phyloP scores from a whole-genome alignment of 2,113 vertebrate species.

The Rissa tridactyla region DNA sequence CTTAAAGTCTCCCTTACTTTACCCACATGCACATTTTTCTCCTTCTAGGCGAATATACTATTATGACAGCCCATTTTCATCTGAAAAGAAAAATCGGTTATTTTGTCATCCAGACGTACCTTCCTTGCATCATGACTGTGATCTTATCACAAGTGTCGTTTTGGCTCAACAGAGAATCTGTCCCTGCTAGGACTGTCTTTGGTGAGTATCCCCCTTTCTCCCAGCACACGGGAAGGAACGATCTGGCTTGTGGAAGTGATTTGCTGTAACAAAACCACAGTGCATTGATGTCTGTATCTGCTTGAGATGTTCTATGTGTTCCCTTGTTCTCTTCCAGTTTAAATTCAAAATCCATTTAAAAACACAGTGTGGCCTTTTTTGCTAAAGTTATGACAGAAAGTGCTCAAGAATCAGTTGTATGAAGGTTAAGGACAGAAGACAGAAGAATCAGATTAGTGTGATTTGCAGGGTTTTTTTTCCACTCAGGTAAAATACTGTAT shows the following conservation, averaged over 20 bases:
- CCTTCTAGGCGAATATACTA: constrained; percentile 89
- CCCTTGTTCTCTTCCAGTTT: not conserved
- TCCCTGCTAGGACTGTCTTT: constrained; percentile 95
- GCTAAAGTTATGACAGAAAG: not conserved
- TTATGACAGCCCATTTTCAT: constrained; percentile 97
- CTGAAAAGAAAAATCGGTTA: constrained; percentile 98
- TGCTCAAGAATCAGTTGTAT: not conserved
- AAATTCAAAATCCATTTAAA: not conserved
- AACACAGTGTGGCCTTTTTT: not conserved
- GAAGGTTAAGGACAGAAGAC: not conserved
- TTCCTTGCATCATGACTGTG: constrained; percentile 98
- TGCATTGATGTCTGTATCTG: not conserved
- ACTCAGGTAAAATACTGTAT: not conserved
- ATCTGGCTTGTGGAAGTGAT: not conserved
- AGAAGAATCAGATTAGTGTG: not conserved
- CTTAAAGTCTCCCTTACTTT: not conserved
- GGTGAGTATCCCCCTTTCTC: constrained; percentile 81
- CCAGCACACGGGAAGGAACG: not conserved
- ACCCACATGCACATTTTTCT: not conserved
- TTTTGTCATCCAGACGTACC: constrained; percentile 98
- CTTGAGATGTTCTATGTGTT: not conserved
- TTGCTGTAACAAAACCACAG: not conserved
- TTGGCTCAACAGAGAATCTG: constrained; percentile 97
- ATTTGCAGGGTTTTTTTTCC: not conserved
- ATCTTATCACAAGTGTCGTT: constrained; percentile 97